These are phyloP conservation scores for Chitala chitala DNA, from an alignment of 2,113 vertebrate genomes.

Conservation along the genomic window DNA sequence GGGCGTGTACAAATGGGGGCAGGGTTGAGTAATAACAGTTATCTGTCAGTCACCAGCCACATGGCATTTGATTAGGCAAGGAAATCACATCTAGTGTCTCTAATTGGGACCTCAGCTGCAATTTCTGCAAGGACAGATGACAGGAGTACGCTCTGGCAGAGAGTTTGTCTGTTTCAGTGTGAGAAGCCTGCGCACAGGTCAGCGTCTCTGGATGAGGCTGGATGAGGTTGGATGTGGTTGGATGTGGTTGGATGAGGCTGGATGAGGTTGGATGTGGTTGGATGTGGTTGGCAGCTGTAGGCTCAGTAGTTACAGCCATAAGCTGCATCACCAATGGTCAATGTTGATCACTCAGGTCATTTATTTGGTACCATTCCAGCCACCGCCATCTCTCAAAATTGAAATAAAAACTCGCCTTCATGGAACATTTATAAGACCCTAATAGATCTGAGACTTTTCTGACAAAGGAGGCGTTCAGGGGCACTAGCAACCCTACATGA, in stretches of 20 bases:
- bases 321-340: no score
- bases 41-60: background rate
- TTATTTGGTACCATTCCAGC: no score
- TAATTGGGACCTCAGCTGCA: background rate
- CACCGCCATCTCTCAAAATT: no score
- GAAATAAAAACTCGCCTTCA: no score
- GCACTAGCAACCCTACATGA: no score
- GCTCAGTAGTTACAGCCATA: no score
- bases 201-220: no score
- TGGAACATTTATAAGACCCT: no score
- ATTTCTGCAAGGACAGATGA: background rate
- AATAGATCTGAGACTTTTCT: no score
- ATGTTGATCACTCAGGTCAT: no score
- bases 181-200: no score
- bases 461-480: no score
- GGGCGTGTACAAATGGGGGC: background rate
- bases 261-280: background rate
- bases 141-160: background rate
- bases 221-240: background rate
- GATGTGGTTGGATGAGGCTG: background rate
- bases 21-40: background rate
- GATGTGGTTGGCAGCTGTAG: background rate
- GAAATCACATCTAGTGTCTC: slow-evolving; percentile 1
- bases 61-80: background rate
- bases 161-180: background rate